These are phyloP conservation scores for Zaprionus obscuricornis DNA, from an alignment of 2,888 invertebrate species.

Conservation along the genomic window DNA sequence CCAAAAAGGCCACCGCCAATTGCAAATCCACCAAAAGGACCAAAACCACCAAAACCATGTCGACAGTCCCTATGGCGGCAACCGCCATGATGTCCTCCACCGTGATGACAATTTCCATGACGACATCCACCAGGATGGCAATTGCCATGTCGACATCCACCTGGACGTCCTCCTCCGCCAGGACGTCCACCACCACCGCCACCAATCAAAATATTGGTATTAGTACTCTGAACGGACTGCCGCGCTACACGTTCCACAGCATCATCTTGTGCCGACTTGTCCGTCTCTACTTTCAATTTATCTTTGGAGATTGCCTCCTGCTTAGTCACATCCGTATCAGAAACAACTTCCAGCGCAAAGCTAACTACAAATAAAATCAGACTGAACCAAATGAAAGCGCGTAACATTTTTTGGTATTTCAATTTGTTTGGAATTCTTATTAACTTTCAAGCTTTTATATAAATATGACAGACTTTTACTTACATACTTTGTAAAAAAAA, in stretches of 20 bases:
- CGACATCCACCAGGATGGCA: neutral
- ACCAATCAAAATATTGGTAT: neutral
- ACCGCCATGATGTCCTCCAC: neutral
- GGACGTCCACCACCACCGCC: neutral
- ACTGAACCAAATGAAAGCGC: neutral
- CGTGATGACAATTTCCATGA: too few relatives aligned
- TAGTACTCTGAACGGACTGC: conserved; percentile 5
- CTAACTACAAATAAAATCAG: conserved; percentile 15
- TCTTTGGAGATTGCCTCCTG: neutral
- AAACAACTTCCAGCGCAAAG: neutral
- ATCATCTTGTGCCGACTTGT: conserved; percentile 2
- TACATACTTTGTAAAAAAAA: too few relatives aligned
- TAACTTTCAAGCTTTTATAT: conserved; percentile 32
- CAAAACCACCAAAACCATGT: too few relatives aligned
- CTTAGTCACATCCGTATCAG: conserved; percentile 4
- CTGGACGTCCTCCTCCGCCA: neutral
- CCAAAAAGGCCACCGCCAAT: too few relatives aligned
- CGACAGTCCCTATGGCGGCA: too few relatives aligned
- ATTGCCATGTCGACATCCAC: neutral
- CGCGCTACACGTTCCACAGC: conserved; percentile 31
- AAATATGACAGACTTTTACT: conserved; percentile 1
- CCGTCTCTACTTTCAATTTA: neutral
- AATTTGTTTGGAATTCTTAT: too few relatives aligned
- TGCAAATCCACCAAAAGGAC: too few relatives aligned
- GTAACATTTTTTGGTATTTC: conserved; percentile 32